phyloP scores from a whole-genome alignment of 1,140 invertebrate species.

The Phthorimaea operculella region DNA sequence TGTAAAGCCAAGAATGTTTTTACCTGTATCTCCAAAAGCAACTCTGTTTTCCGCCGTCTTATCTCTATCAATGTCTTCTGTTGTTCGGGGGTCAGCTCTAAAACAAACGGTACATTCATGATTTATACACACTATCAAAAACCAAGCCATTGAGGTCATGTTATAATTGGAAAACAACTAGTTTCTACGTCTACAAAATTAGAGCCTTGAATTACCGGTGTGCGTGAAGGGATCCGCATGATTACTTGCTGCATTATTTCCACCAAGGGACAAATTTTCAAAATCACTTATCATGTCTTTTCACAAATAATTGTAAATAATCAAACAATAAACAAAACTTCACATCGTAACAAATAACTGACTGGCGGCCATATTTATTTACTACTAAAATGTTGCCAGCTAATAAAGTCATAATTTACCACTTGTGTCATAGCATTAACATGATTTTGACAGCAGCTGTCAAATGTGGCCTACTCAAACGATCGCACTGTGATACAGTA shows the following conservation, averaged over 20 bases:
- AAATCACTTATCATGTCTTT: slow-evolving; percentile 67
- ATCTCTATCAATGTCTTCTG: slow-evolving; percentile 91
- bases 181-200: slow-evolving; percentile 33
- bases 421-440: too few relatives aligned
- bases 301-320: slow-evolving; percentile 23
- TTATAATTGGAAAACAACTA: slow-evolving; percentile 38
- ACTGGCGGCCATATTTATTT: slow-evolving; percentile 64
- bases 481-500: too few relatives aligned
- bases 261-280: slow-evolving; percentile 65
- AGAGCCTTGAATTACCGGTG: slow-evolving; percentile 41
- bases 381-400: slow-evolving; percentile 24
- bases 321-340: slow-evolving; percentile 60
- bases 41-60: slow-evolving; percentile 87
- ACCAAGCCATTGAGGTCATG: slow-evolving; percentile 57
- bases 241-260: slow-evolving; percentile 58
- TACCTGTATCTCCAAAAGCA: slow-evolving; percentile 94
- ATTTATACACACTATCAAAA: slow-evolving; percentile 23
- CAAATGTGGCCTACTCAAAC: too few relatives aligned
- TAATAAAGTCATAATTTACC: background rate
- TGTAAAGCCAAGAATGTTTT: slow-evolving; percentile 29
- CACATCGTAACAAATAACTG: slow-evolving; percentile 55
- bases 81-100: slow-evolving; percentile 92
- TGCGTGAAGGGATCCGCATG: slow-evolving; percentile 63
- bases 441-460: too few relatives aligned
- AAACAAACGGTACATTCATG: slow-evolving; percentile 55